These are phyloP conservation scores for Teinopalpus imperialis DNA, from an alignment of 2,888 invertebrate genomes.

Conservation along the genomic window DNA sequence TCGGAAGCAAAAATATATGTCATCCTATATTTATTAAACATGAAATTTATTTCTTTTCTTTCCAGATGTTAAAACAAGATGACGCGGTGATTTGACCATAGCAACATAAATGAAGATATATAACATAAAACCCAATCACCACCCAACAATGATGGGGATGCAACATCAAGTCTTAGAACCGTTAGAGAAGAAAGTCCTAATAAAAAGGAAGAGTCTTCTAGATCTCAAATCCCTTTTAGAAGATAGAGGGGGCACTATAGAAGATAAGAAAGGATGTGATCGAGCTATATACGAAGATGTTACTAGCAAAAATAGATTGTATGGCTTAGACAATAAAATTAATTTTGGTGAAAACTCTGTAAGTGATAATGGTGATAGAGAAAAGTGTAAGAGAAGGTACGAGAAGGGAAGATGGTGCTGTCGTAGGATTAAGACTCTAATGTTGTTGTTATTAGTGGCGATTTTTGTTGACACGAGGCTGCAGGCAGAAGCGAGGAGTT, in stretches of 20 bases:
- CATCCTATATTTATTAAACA: too few species aligned
- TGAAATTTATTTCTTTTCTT: conserved; percentile 40
- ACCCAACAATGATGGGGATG: conserved; percentile 51
- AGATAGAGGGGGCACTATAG: conserved; percentile 66
- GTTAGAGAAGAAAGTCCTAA: conserved; percentile 58
- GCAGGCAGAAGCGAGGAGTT: conserved; percentile 64
- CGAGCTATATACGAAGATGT: conserved; percentile 40
- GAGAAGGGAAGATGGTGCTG: conserved; percentile 53
- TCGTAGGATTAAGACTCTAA: conserved; percentile 68
- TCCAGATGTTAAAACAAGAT: conserved; percentile 71
- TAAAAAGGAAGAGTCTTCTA: conserved; percentile 58
- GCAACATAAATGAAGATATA: conserved; percentile 35
- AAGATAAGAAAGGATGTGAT: conserved; percentile 34
- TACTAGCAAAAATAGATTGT: conserved; percentile 55
- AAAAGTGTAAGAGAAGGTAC: conserved; percentile 52
- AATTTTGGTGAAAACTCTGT: conserved; percentile 41
- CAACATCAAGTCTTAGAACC: conserved; percentile 43
- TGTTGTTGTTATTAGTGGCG: conserved; percentile 64
- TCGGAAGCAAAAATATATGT: too few species aligned
- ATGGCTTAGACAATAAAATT: conserved; percentile 53
- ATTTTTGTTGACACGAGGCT: conserved; percentile 55
- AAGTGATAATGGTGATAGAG: conserved; percentile 42
- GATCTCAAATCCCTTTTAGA: conserved; percentile 71
- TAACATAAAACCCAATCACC: conserved; percentile 36
- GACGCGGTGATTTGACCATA: conserved; percentile 64